Base-by-base conservation (phyloP, 2,888 invertebrate species). In the Synanthedon tipuliformis region DNA sequence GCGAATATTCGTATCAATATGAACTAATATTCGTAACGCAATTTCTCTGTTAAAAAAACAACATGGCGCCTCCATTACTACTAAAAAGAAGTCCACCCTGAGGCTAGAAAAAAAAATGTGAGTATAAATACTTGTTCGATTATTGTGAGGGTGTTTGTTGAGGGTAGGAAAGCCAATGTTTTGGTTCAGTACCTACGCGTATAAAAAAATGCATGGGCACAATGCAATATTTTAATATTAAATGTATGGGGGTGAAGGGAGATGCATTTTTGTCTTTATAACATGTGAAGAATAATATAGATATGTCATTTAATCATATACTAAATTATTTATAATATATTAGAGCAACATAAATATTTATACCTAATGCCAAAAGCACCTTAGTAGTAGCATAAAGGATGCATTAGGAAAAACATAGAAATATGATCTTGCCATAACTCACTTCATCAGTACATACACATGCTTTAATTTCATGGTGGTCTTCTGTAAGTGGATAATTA, bases 191-290 rank as follows among this genome's bases (percentile, higher is more conserved):
- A 34, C 34, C 34, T 34, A 65, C 65, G 63, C 60, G 63, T 65
- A 70, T 73, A 80, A 87, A 86, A 81, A 87, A 86, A 78, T 83
- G 81, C 79, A 79, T 77, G 79, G 80, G 81, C 66, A 66, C 73
- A 62, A 72, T 76, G 81, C 84, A 84, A 87, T 87, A 87, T 86
- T 85, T 87, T 87, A 84, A 85, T 87, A 87, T 86, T 84, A 84
- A 83, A 83, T 75, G 76, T 79, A 73, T 81, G 78, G 69, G 85
- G 81, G 79, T 75, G 75, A 73, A 73, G 63, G 56, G 41, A 53
- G 69, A 64, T 81, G 82, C 79, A 78, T 78, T 73, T 66, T 64
- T 55, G 16, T 52, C 48, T 48, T 51, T 15, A 62, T 71, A 65
- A 56, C 63, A 70, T 68, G 64, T 61, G 55, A 40, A 60, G 64